These are phyloP conservation scores for Gastrophryne carolinensis DNA, from an alignment of 2,797 vertebrate genomes.

Conservation along the genomic window DNA sequence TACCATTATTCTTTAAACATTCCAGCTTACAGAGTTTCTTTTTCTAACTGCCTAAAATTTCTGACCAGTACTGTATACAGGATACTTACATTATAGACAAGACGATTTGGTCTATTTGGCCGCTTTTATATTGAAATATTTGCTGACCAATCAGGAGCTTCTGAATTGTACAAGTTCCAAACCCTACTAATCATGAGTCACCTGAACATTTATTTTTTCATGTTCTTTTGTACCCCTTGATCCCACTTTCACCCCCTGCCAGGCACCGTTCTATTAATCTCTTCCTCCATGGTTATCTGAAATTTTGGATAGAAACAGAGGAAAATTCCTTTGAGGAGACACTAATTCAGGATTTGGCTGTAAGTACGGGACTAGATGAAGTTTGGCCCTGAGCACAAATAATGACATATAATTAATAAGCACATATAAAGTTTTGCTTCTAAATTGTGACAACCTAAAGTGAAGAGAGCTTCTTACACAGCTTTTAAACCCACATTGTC, in stretches of 20 bases:
- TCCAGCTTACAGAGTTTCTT: too few species aligned
- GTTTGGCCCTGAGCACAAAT: slow-evolving; percentile 54
- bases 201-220: slow-evolving; percentile 71
- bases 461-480: slow-evolving; percentile 32
- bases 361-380: slow-evolving; percentile 81
- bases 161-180: slow-evolving; percentile 74
- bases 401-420: slow-evolving; percentile 46
- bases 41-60: too few species aligned
- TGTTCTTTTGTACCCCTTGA: slow-evolving; percentile 79
- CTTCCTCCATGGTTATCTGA: slow-evolving; percentile 99
- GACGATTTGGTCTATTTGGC: too few species aligned
- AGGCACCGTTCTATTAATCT: slow-evolving; percentile 99
- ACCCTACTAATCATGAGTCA: slow-evolving; percentile 81
- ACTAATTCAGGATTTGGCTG: slow-evolving; percentile 99
- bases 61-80: too few species aligned
- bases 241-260: slow-evolving; percentile 81
- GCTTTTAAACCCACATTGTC: slow-evolving; percentile 41
- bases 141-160: slow-evolving; percentile 82
- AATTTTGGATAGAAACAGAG: slow-evolving; percentile 99
- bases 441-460: slow-evolving; percentile 6
- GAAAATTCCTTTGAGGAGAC: slow-evolving; percentile 99
- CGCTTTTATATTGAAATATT: slow-evolving; percentile 48
- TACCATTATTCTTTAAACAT: too few species aligned
- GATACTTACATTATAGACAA: too few species aligned
- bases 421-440: slow-evolving; percentile 28